Evolutionary conservation across 2,888 invertebrate species (phyloP), one percentile per base, ranked within the genome.

Genomic region (Perdita meconis): DNA sequence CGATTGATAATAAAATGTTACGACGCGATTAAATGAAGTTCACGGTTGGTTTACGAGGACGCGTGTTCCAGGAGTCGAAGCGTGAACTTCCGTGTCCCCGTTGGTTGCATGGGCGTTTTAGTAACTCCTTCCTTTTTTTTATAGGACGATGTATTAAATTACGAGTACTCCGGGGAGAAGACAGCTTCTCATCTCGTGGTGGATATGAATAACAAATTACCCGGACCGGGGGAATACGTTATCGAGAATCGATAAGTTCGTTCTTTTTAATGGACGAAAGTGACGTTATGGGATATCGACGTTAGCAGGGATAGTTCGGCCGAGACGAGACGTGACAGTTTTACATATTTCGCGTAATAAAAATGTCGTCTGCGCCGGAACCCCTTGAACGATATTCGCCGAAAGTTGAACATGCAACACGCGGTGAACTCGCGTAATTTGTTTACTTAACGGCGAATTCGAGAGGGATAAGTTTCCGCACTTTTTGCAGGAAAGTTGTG

Each of bases 151-250:
- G 68, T 80, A 80, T 80, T 69, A 74, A 80, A 74, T 80, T 79
- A 78, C 79, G 78, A 47, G 51, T 42, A 57, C 68, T 55, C 65
- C 12, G 10, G 59, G 64, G 44, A 34, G 30, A 30, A 30, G 36
- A 47, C 67, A 24, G 61, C 65, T 57, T 67, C 70, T 73, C 77
- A 60, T 74, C 67, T 69, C 80, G 50, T 61, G 40, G 42, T 66
- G 65, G 76, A 80, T 76, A 73, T 82, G 83, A 82, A 80, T 82
- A 80, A 80, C 82, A 80, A 80, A 82, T 82, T 80, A 76, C 66
- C 51, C 51, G 74, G 38, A 64, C 71, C n/a, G n/a, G 59, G 40
- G 57, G 82, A 79, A 82, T 82, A 82, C 69, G 79, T 82, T 79
- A 82, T 82, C 77, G 79, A 74, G 69, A 78, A 82, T 82, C 82